Percentiles rank a stretch among this genome's conserved stretches.
phyloP scores from a whole-genome alignment of 2,113 vertebrate genomes.

The Nasalis larvatus region DNA sequence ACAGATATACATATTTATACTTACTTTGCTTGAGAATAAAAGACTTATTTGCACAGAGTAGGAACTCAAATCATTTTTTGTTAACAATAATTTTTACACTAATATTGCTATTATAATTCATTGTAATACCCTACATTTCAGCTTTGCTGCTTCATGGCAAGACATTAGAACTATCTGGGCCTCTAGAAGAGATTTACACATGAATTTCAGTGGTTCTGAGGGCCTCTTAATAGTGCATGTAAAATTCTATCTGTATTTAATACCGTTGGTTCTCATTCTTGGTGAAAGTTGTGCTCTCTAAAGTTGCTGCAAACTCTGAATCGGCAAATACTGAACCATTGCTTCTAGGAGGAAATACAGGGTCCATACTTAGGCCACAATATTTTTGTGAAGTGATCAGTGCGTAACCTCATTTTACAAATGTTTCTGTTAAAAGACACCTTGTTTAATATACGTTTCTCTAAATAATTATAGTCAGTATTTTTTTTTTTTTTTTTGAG shows the following conservation, averaged over 20 bases:
- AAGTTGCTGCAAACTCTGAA: neutral
- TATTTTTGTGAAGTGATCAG: neutral
- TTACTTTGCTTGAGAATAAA: neutral
- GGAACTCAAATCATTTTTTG: neutral
- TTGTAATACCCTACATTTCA: neutral
- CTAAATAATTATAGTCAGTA: neutral
- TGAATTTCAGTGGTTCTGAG: neutral
- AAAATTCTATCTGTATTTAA: neutral
- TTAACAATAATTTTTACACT: neutral
- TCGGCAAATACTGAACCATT: neutral
- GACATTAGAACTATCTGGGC: neutral
- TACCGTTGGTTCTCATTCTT: neutral
- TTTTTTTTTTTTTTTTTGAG: neutral
- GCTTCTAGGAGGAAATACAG: neutral
- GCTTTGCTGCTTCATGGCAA: neutral
- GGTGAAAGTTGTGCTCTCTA: neutral
- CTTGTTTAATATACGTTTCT: neutral
- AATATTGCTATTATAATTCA: neutral
- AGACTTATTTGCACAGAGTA: neutral
- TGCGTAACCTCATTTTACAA: neutral
- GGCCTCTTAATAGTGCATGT: neutral
- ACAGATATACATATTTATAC: neutral
- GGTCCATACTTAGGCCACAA: neutral
- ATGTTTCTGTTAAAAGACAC: neutral
- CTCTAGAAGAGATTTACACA: neutral